These are phyloP conservation scores for Mythimna ferrago DNA, from an alignment of 2,888 invertebrate species.

Conservation along the genomic window DNA sequence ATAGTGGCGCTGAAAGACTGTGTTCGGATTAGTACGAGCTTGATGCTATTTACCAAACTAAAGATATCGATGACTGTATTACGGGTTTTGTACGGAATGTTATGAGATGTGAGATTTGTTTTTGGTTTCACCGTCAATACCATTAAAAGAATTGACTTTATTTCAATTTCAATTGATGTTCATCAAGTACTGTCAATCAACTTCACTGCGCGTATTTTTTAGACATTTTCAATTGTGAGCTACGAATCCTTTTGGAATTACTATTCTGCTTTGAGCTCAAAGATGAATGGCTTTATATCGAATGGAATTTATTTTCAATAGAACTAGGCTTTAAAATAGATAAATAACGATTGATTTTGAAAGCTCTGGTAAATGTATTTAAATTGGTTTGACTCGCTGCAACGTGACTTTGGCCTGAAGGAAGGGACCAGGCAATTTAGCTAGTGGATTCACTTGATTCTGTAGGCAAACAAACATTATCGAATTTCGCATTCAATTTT, in stretches of 20 bases:
- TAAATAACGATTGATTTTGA: background rate
- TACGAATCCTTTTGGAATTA: background rate
- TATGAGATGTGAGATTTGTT: background rate
- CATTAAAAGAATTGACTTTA: background rate
- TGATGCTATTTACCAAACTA: no score
- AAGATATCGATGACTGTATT: no score
- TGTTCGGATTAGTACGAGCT: no score
- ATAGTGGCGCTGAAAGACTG: no score
- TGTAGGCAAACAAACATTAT: conserved; percentile 42
- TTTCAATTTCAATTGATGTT: background rate
- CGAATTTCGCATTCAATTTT: conserved; percentile 16
- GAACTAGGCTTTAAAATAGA: background rate
- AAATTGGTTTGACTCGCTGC: conserved; percentile 18
- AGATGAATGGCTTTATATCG: background rate
- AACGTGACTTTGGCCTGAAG: conserved; percentile 51
- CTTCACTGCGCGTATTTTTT: conserved; percentile 6
- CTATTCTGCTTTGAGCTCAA: background rate
- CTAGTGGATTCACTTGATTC: conserved; percentile 41
- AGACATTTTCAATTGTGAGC: conserved; percentile 12
- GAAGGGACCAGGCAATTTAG: conserved; percentile 27
- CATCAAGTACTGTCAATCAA: conserved; percentile 23
- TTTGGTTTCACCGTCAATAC: background rate
- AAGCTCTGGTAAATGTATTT: conserved; percentile 17
- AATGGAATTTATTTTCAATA: conserved; percentile 1
- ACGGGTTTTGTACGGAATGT: no score